phyloP scores from a whole-genome alignment of 92 coral and sea anemone species.

The Palythoa grandis region DNA sequence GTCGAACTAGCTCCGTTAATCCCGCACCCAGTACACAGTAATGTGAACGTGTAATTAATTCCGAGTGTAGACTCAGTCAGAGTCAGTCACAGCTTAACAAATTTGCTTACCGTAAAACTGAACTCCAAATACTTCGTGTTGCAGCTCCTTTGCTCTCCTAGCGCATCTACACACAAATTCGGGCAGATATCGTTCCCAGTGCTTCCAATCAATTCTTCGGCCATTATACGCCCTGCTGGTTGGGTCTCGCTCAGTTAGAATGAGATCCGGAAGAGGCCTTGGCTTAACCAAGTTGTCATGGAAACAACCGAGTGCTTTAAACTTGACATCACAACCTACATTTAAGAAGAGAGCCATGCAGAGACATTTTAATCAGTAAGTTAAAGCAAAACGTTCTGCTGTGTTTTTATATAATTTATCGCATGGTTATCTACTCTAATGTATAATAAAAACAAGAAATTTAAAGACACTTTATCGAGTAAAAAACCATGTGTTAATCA shows the following conservation, averaged over 20 bases:
- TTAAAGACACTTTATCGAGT: not conserved
- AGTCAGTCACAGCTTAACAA: no score
- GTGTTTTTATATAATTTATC: not conserved
- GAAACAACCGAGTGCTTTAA: slow-evolving; percentile 85
- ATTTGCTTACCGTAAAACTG: slow-evolving; percentile 77
- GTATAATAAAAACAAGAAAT: not conserved
- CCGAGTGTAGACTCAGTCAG: no score
- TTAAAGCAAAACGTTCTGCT: not conserved
- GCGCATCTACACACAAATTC: slow-evolving; percentile 89
- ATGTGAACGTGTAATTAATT: no score
- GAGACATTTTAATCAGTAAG: not conserved
- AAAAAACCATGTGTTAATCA: not conserved
- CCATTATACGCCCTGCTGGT: slow-evolving; percentile 58
- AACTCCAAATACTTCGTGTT: slow-evolving; percentile 74
- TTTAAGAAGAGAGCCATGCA: not conserved
- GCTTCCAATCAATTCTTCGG: slow-evolving; percentile 76
- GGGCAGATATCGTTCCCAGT: slow-evolving; percentile 86
- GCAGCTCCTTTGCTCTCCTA: slow-evolving; percentile 60
- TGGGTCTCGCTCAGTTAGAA: slow-evolving; percentile 76
- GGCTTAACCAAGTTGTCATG: slow-evolving; percentile 58
- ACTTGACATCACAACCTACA: slow-evolving; percentile 66
- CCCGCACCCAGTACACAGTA: no score
- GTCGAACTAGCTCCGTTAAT: no score
- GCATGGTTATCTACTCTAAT: not conserved
- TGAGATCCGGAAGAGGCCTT: slow-evolving; percentile 73